Evolutionary conservation across 2,113 vertebrate species (phyloP), one percentile per base, ranked within the genome.

Genomic region (zebrafish (Danio rerio)): DNA sequence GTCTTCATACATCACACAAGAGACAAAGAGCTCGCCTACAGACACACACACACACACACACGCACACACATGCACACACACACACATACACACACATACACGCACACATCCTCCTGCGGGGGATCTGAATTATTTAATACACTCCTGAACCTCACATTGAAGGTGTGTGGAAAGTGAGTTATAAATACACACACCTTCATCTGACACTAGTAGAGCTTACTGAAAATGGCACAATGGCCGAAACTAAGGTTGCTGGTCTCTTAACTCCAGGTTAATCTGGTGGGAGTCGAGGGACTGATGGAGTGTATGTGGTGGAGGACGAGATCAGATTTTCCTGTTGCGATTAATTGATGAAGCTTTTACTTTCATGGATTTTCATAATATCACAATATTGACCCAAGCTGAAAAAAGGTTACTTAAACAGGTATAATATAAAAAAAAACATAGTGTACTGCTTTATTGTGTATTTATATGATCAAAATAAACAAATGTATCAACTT

Each of bases 121-220:
- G 65, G 12, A 65, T 21, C 16, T 85, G 78, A 85, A 87, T 83
- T 69, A 87, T 78, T 87, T 61, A 87, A 74, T 68, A 73, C 77
- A 72, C 55, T 50, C 71, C 56, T 53, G 47, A 63, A 52, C 40
- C 63, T 42, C 63, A 63, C 55, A 79, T 69, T 63, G 20, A 66
- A 66, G 16, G 61, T 80, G 74, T 82, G 52, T 74, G 62, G 76
- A 83, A 70, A 71, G 65, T 16, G 52, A 61, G 71, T 77, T 78
- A 82, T 69, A 83, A 80, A 82, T 76, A 83, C 63, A 65, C 53
- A 79, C 6, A 77, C 80, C 55, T 62, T 61, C n/a, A 74, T 47
- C 63, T 65, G 49, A 75, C 53, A 70, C 20, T 42, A 58, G 49
- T 47, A 58, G 15, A 42, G 20, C 43, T 68, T 69, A 9, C 16